Base-by-base conservation (phyloP, 2,888 invertebrate species). In the Trissolcus japonicus region DNA sequence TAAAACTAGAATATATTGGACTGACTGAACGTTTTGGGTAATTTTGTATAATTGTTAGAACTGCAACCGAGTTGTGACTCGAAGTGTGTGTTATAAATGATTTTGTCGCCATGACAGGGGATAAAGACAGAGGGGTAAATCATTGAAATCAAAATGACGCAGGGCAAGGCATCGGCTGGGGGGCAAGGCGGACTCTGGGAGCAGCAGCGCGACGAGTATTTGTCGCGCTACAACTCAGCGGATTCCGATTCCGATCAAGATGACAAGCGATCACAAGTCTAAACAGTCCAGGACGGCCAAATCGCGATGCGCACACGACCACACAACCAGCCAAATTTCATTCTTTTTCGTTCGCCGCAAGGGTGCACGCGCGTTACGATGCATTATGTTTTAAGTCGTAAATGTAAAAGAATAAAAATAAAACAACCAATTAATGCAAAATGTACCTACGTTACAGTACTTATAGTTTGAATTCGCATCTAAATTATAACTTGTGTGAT, bases 151-250 rank as follows among this genome's bases (percentile, higher is more conserved):
- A 82, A 81, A 82, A 84, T 85, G 85, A 87, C 86, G 86, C 88
- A 88, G 88, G 88, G 88, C 84, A 88, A 89, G 83, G 82, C 87
- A 84, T 84, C 88, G 87, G 82, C 87, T 82, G 88, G 89, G 83
- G 85, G 88, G 85, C 85, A 87, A 81, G 88, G 87, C 75, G 87
- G 86, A 82, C 83, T 86, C 80, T 90, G 90, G 90, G 89, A 89
- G 88, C 88, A 88, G 83, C 89, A 89, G 79, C 89, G 89, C 83
- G 90, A 90, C 83, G 90, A 90, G 84, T 90, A 89, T 87, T 89
- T 89, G 83, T 87, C 89, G 68, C 87, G 90, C 83, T 89, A 88
- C 80, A 88, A 89, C 84, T 86, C 87, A 83, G 85, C 86, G 80
- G 87, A 87, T 81, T 89, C 89, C 81, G 89, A 88, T 86, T 89